Evolutionary conservation across 2,797 vertebrate genomes (phyloP).

Genomic region (Argyrosomus regius): DNA sequence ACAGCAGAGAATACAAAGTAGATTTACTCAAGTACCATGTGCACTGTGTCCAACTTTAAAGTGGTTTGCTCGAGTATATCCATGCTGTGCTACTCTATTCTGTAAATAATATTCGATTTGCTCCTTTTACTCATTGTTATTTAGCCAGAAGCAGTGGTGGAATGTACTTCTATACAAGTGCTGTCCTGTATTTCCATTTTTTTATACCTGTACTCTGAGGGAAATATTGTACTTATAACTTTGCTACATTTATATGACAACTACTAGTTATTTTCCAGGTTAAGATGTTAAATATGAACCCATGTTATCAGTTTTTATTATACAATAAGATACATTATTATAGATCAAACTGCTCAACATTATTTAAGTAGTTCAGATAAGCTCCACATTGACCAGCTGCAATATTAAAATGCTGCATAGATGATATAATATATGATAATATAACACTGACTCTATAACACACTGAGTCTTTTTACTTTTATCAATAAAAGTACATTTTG

Average conservation of each 20-base stretch:
- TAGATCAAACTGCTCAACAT: not conserved
- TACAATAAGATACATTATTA: not conserved
- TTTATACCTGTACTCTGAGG: not conserved
- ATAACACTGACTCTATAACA: not conserved
- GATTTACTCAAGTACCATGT: not conserved
- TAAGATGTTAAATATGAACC: not conserved
- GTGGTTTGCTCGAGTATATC: not conserved
- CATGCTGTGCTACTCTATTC: not conserved
- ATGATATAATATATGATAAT: not conserved
- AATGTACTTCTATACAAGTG: not conserved
- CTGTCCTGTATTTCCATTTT: not conserved
- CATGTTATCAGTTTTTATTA: not conserved
- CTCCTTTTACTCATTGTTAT: not conserved
- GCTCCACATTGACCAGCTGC: not conserved
- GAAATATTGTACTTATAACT: not conserved
- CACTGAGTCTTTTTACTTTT: not conserved
- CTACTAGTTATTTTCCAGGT: not conserved
- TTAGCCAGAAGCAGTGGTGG: no score
- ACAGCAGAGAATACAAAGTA: slow-evolving; percentile 24
- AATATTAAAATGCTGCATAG: not conserved
- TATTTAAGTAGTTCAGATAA: not conserved
- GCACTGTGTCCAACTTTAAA: not conserved
- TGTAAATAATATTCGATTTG: not conserved
- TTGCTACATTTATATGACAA: not conserved
- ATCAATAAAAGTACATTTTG: not conserved